Evolutionary conservation across 2,888 invertebrate species (phyloP).

Genomic region (Augochlorella aurata): DNA sequence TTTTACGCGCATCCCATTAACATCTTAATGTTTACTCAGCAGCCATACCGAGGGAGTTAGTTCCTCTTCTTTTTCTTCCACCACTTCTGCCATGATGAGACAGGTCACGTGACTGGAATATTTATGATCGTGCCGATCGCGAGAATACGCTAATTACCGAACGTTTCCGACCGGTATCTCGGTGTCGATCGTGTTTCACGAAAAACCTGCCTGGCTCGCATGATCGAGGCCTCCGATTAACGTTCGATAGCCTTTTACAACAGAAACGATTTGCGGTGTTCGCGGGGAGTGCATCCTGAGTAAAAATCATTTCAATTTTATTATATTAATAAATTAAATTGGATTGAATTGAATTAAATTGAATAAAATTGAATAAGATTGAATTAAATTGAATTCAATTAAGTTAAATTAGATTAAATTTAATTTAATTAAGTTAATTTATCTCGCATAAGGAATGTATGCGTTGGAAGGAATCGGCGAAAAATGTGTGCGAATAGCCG

Average conservation of each 20-base stretch:
- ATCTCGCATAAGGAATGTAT: neutral
- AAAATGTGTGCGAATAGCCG: neutral
- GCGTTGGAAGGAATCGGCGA: too few species aligned
- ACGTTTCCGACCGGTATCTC: constrained; percentile 14
- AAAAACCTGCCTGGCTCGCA: neutral
- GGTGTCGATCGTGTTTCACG: constrained; percentile 37
- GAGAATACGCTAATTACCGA: constrained; percentile 44
- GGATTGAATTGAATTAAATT: too few species aligned
- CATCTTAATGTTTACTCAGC: constrained; percentile 27
- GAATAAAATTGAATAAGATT: too few species aligned
- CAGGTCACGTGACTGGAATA: constrained; percentile 37
- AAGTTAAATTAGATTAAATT: too few species aligned
- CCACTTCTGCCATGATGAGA: neutral
- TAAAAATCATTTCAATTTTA: too few species aligned
- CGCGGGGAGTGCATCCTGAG: neutral
- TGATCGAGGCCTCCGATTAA: constrained; percentile 33
- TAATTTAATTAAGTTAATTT: too few species aligned
- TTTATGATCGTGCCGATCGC: constrained; percentile 38
- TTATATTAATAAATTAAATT: too few species aligned
- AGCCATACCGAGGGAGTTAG: neutral
- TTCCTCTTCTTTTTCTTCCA: too few species aligned
- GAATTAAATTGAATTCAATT: too few species aligned
- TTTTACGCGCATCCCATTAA: constrained; percentile 29
- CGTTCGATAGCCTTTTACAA: constrained; percentile 12
- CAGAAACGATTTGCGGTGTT: neutral